Evolutionary conservation across 2,888 invertebrate species (phyloP).

Genomic region (Drosophila helvetica): DNA sequence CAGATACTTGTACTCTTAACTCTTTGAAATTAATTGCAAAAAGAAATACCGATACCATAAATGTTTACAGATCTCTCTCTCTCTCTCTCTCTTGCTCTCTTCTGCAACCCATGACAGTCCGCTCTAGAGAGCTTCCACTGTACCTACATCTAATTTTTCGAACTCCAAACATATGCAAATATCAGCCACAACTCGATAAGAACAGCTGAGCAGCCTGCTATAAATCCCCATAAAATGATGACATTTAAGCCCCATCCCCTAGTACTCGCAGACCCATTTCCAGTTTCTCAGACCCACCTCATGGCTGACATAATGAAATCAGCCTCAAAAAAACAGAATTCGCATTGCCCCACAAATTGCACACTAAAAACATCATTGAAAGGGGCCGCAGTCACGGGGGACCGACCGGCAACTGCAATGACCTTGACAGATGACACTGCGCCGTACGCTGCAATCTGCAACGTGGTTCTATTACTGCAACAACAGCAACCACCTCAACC

Average conservation of each 20-base stretch:
- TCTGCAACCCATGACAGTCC: background rate
- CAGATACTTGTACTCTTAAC: too few relatives aligned
- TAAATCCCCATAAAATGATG: conserved; percentile 9
- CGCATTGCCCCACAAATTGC: conserved; percentile 28
- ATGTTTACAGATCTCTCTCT: too few relatives aligned
- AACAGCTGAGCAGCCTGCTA: conserved; percentile 10
- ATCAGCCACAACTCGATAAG: conserved; percentile 11
- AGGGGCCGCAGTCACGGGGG: conserved; percentile 5
- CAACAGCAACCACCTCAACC: conserved; percentile 15
- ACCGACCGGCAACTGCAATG: conserved; percentile 64
- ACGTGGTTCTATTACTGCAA: conserved; percentile 49
- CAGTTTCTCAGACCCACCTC: background rate
- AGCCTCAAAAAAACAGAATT: conserved; percentile 14
- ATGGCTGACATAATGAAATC: conserved; percentile 55
- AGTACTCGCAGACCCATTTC: background rate
- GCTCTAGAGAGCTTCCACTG: background rate
- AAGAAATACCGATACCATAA: too few relatives aligned
- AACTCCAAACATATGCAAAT: conserved; percentile 10
- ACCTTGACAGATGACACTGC: conserved; percentile 75
- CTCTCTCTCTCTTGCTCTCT: background rate
- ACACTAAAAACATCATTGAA: conserved; percentile 18
- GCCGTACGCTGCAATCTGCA: conserved; percentile 33
- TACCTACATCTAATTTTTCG: background rate
- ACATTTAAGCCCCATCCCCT: conserved; percentile 8
- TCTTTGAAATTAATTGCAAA: too few relatives aligned